Evolutionary conservation across 1,140 invertebrate genomes (phyloP).

Genomic region (Meloidogyne floridensis): DNA sequence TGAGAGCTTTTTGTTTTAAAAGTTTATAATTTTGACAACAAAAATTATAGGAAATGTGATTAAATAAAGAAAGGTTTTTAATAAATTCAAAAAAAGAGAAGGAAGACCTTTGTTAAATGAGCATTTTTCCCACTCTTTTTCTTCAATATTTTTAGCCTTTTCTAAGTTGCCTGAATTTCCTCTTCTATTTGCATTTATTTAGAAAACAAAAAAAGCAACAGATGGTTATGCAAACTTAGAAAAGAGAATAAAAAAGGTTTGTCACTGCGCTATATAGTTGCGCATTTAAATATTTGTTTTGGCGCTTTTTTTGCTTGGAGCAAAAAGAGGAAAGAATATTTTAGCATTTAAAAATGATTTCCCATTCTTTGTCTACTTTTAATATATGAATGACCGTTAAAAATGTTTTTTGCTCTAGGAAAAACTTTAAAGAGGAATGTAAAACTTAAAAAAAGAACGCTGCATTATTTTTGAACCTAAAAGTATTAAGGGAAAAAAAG

Average conservation of each 20-base stretch:
- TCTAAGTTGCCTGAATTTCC: background rate
- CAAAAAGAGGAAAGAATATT: background rate
- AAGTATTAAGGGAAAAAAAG: background rate
- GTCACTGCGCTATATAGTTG: background rate
- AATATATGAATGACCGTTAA: background rate
- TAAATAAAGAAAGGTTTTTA: background rate
- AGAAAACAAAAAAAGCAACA: background rate
- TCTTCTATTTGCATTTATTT: background rate
- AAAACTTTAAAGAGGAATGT: slow-evolving; percentile 13
- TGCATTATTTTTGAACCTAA: background rate
- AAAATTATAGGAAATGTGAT: background rate
- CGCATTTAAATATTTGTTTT: background rate
- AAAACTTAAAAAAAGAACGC: background rate
- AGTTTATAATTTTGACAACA: background rate
- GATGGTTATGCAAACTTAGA: background rate
- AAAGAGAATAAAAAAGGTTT: background rate
- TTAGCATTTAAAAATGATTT: background rate
- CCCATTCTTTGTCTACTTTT: background rate
- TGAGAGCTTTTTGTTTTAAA: background rate
- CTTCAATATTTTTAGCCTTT: background rate
- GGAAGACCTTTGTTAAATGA: background rate
- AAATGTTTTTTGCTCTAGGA: slow-evolving; percentile 3
- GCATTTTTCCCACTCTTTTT: background rate
- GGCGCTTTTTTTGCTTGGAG: slow-evolving; percentile 1
- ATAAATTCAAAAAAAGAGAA: background rate